Conservation (phyloP, 2,888 invertebrate genomes). For the Brachynemurus nebulosus region DNA sequence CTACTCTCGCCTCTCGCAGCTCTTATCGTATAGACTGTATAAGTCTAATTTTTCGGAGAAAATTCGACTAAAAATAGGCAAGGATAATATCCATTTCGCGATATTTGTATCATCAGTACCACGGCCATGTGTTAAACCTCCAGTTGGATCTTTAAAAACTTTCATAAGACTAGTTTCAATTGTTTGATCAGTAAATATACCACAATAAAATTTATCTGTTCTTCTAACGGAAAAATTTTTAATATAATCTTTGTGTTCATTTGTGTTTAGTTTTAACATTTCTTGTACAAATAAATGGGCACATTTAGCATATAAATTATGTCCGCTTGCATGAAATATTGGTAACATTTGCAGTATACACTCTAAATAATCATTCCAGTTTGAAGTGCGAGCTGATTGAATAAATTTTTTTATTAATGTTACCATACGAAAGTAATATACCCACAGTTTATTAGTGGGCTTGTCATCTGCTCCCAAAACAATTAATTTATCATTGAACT, state of each 20-base stretch:
- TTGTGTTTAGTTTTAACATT: neutral
- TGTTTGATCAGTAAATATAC: neutral
- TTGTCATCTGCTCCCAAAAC: neutral
- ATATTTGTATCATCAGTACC: neutral
- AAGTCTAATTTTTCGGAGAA: no score
- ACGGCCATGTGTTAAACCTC: neutral
- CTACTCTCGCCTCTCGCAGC: no score
- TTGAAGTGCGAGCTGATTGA: neutral
- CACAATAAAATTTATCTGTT: neutral
- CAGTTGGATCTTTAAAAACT: neutral
- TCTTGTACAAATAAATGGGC: neutral
- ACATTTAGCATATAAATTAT: neutral
- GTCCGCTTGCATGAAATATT: neutral
- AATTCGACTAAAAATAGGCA: no score
- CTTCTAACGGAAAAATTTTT: neutral
- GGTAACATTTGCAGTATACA: neutral
- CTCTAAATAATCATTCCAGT: neutral
- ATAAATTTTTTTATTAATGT: neutral
- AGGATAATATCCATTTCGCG: neutral
- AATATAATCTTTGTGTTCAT: neutral
- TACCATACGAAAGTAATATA: neutral
- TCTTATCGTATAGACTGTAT: no score
- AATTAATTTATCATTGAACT: neutral
- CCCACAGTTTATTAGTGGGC: neutral
- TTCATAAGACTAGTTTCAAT: neutral